A percentile compares a stretch with the other conserved stretches of the same genome.
phyloP scores from a whole-genome alignment of 53 echinoderm and acorn worm species.

The Henricia sp. region DNA sequence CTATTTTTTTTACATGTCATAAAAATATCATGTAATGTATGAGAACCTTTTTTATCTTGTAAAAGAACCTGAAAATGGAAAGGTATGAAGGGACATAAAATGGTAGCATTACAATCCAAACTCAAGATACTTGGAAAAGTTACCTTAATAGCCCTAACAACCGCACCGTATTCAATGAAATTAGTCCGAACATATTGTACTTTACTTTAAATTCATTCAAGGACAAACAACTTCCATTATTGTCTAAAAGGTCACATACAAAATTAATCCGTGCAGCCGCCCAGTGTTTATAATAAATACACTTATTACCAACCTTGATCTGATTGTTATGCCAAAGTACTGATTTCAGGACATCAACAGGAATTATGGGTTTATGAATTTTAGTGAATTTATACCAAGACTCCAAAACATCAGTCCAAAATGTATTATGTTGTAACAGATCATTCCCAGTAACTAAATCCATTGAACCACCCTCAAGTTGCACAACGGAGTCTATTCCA shows the following conservation, averaged over 20 bases:
- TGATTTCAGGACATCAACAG: neutral
- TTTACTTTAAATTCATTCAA: neutral
- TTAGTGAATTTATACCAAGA: constrained; percentile 1
- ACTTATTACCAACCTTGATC: no score
- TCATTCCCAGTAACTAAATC: neutral
- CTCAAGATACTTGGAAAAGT: neutral
- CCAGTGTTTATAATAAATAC: constrained; percentile 11
- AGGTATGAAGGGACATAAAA: neutral
- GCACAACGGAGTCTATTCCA: neutral
- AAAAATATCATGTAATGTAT: neutral
- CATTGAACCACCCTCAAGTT: constrained; percentile 3
- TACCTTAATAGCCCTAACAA: neutral
- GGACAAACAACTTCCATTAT: neutral
- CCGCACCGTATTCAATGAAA: neutral
- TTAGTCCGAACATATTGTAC: no score
- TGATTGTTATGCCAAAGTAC: neutral
- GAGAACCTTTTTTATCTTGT: neutral
- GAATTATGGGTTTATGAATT: neutral
- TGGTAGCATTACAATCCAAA: neutral
- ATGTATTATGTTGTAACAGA: neutral
- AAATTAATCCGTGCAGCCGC: neutral
- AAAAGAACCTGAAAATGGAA: neutral
- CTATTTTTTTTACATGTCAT: neutral
- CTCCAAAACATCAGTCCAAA: no score
- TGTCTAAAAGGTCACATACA: constrained; percentile 3